Evolutionary conservation across 1,140 invertebrate species (phyloP).

Genomic region (Drosophila subpulchrella): DNA sequence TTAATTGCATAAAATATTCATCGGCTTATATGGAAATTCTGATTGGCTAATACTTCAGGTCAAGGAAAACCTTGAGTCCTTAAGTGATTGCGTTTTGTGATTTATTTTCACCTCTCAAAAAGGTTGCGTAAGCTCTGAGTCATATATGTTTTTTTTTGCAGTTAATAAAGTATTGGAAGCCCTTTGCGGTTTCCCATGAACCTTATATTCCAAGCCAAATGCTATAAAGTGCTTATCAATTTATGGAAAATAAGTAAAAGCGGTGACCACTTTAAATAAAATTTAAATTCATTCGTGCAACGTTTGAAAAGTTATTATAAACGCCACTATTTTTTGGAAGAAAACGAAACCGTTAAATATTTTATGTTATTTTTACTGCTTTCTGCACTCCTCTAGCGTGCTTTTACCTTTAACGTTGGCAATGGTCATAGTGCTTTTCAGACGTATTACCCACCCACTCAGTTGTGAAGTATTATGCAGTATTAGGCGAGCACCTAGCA

Average conservation of each 20-base stretch:
- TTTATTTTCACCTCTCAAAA: constrained; percentile 19
- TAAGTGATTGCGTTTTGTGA: constrained; percentile 22
- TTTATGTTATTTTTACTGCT: neutral
- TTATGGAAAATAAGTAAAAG: too few relatives aligned
- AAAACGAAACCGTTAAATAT: neutral
- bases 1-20: constrained; percentile 61
- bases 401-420: constrained; percentile 22
- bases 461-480: neutral
- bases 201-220: too few relatives aligned
- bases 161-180: neutral
- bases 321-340: neutral
- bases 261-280: too few relatives aligned
- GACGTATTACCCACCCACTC: constrained; percentile 23
- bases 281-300: too few relatives aligned
- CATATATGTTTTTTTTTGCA: neutral
- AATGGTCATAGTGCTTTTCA: constrained; percentile 10
- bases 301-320: neutral
- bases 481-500: neutral
- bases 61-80: constrained; percentile 31
- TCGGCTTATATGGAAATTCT: constrained; percentile 46
- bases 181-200: too few relatives aligned
- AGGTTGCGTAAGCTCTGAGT: constrained; percentile 8
- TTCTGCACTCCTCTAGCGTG: constrained; percentile 10
- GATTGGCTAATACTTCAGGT: constrained; percentile 18
- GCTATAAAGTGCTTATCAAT: too few relatives aligned